Base-by-base conservation (phyloP, 2,113 vertebrate genomes). In the Pimephales promelas region DNA sequence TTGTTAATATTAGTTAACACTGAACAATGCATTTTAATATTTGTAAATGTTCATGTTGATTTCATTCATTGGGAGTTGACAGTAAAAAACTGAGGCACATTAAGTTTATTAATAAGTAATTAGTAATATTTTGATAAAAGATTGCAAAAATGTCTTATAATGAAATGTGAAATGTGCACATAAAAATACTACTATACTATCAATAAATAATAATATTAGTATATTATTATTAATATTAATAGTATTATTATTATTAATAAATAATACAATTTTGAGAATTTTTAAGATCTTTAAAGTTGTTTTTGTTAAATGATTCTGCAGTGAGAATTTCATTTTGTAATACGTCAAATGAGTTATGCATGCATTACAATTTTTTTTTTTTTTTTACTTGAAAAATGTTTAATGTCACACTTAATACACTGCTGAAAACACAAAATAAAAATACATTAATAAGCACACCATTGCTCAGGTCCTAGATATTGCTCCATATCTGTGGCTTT, bases 401-500 rank as follows among this genome's bases (percentile, higher is more conserved):
- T 47, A 26, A 22, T 16, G 22, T 59, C 22, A 18, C 14, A 26
- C 13, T 18, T 18, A 78, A 31, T 22, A 57, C 10, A 0, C 36
- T 34, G 28, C 28, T 13, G 28, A 54, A 47, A 5, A 16, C 3
- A 54, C 9, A 34, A 31, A 28, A 54, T 18, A 73, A 47, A 18
- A 26, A 49, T 11, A 74, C 28, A 54, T 75, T 26, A 54, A 20
- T 20, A 54, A 54, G 20, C 20, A 22, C 5, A 8, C 52, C 18
- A 54, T 20, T 7, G 52, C 6, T 8, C 2, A 2, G 52, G 52
- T 6, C 52, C 52, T 54, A 62, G 45, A 43, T 28, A 43, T 45
- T 78, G 57, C 36, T 62, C 76, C 14, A 78, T 72, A 45, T 79
- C 76, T 79, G 36, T 11, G 14, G 76, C 64, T 71, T 81, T 45